Conservation (phyloP, 2,797 vertebrate species). For the Ambastaia sidthimunki region DNA sequence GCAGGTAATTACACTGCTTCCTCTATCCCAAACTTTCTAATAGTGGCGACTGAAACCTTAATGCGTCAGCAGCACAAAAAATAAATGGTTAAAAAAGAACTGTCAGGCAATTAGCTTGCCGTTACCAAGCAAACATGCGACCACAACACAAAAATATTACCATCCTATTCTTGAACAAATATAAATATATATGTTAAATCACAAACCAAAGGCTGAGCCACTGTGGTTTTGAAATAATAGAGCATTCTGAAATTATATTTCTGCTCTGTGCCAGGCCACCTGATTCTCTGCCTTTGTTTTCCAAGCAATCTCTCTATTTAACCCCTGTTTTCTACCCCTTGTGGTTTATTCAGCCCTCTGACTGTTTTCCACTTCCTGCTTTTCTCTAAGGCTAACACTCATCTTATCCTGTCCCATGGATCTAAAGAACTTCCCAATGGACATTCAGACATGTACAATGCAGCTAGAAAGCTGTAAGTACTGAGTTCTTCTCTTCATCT, state of each 20-base stretch:
- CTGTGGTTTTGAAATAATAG: too few species aligned
- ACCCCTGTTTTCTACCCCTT: slow-evolving; percentile 7
- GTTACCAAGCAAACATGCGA: slow-evolving; percentile 58
- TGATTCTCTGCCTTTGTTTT: slow-evolving; percentile 44
- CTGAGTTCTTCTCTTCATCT: slow-evolving; percentile 50
- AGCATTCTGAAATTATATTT: slow-evolving; percentile 9
- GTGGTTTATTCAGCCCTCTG: neutral
- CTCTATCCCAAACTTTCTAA: slow-evolving; percentile 69
- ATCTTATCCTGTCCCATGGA: slow-evolving; percentile 95
- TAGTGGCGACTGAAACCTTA: slow-evolving; percentile 64
- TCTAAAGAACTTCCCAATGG: slow-evolving; percentile 97
- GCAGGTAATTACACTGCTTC: slow-evolving; percentile 75
- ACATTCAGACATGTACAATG: slow-evolving; percentile 95
- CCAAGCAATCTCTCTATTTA: slow-evolving; percentile 53
- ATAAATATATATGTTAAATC: neutral
- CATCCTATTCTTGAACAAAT: slow-evolving; percentile 40
- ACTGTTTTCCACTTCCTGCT: neutral
- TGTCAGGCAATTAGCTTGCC: slow-evolving; percentile 66
- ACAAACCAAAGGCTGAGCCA: neutral
- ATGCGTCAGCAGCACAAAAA: slow-evolving; percentile 69
- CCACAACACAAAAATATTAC: slow-evolving; percentile 56
- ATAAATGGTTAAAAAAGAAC: slow-evolving; percentile 60
- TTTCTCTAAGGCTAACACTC: slow-evolving; percentile 84
- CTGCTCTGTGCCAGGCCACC: slow-evolving; percentile 48
- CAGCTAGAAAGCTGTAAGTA: slow-evolving; percentile 96